These are phyloP conservation scores for Myiozetetes cayanensis DNA, from an alignment of 2,113 vertebrate genomes.

Conservation along the genomic window DNA sequence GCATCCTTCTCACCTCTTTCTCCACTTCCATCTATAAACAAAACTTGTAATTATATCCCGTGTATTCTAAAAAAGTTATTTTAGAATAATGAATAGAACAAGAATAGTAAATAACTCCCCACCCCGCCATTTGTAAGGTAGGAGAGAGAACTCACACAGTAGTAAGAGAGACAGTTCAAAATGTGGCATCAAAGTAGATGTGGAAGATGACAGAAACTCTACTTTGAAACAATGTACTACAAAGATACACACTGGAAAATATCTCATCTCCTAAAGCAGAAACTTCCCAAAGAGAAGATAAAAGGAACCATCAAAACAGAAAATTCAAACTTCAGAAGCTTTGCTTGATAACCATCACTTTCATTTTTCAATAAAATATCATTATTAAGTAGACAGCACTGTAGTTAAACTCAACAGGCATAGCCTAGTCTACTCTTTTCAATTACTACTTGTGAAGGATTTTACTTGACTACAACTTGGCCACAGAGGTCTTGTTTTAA, in stretches of 20 bases:
- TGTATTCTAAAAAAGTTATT: not conserved
- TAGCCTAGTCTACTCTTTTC: not conserved
- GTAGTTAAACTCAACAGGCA: not conserved
- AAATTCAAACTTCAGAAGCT: not conserved
- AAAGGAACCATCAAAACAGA: not conserved
- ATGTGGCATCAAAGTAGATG: conserved; percentile 31
- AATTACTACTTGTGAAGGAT: not conserved
- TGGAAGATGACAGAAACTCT: not conserved
- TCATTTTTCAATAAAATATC: not conserved
- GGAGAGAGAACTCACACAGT: conserved; percentile 28
- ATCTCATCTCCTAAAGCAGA: not conserved
- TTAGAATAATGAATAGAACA: conserved; percentile 17
- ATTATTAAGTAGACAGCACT: not conserved
- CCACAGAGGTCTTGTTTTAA: not conserved
- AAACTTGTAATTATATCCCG: conserved; percentile 39
- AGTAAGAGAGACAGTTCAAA: conserved; percentile 52
- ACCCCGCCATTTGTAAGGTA: not conserved
- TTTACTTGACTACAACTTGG: not conserved
- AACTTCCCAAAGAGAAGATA: not conserved
- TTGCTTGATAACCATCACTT: not conserved
- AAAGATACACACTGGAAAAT: not conserved
- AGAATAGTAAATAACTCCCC: not conserved
- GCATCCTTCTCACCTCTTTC: conserved; percentile 97
- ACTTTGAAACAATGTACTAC: not conserved
- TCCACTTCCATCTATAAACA: conserved; percentile 89